Conservation (phyloP, 1,140 invertebrate species). For the Idris sp. region DNA sequence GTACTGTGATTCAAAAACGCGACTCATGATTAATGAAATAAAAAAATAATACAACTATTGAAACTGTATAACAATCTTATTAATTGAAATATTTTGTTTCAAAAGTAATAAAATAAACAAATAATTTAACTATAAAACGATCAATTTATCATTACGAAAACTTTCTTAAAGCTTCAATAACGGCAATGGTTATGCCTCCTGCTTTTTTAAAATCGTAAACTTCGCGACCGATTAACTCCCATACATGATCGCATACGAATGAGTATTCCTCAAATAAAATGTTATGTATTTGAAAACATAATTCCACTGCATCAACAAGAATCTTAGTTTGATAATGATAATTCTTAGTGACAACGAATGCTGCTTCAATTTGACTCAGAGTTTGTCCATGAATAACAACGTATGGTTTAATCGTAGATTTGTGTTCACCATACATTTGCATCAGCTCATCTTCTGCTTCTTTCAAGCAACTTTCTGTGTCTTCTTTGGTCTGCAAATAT, state of each 20-base stretch:
- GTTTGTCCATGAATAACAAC: constrained; percentile 13
- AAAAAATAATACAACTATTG: too few species aligned
- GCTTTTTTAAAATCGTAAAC: constrained; percentile 2
- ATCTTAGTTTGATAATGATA: constrained; percentile 4
- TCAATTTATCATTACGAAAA: background rate
- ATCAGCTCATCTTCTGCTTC: background rate
- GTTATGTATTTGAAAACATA: constrained; percentile 20
- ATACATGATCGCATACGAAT: constrained; percentile 13
- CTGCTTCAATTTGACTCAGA: constrained; percentile 8
- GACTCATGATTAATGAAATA: too few species aligned
- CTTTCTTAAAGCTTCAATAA: background rate
- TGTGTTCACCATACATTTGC: constrained; percentile 9
- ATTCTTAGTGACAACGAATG: constrained; percentile 13
- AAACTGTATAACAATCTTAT: too few species aligned
- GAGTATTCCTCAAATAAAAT: constrained; percentile 18
- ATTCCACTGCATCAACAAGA: constrained; percentile 5
- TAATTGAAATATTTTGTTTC: too few species aligned
- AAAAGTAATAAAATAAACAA: background rate
- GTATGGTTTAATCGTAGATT: constrained; percentile 23
- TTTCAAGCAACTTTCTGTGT: too few species aligned
- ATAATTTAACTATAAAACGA: background rate
- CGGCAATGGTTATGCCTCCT: background rate
- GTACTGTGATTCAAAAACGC: background rate
- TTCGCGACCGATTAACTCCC: constrained; percentile 3
- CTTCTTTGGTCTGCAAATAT: too few species aligned